These are phyloP conservation scores for Rhyacophila evoluta DNA, from an alignment of 2,888 invertebrate genomes.

Conservation along the genomic window DNA sequence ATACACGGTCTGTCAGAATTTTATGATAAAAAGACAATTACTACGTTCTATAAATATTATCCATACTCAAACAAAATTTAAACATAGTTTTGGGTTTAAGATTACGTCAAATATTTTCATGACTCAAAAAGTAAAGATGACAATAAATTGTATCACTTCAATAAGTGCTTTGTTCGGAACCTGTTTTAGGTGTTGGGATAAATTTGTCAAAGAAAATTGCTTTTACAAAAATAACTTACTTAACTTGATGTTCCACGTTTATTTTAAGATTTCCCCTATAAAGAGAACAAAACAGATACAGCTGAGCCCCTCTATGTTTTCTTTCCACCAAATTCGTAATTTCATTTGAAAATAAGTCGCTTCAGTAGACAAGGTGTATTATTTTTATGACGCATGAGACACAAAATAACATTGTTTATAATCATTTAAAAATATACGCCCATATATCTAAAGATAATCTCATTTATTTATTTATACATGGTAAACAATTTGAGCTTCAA, in stretches of 20 bases:
- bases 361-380: neutral
- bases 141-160: neutral
- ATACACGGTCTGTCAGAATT: no score
- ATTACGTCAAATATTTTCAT: no score
- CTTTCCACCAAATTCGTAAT: conserved; percentile 1
- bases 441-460: no score
- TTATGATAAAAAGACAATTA: no score
- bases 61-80: no score
- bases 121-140: no score
- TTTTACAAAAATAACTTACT: conserved; percentile 15
- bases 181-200: neutral
- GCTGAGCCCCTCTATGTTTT: neutral
- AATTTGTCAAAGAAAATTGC: conserved; percentile 18
- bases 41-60: no score
- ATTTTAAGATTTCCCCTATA: conserved; percentile 7
- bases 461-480: no score
- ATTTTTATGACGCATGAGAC: neutral
- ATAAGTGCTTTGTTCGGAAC: neutral
- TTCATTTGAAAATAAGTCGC: neutral
- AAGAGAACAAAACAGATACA: neutral
- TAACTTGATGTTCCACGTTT: neutral
- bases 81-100: no score
- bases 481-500: no score
- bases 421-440: no score
- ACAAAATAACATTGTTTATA: no score